Evolutionary conservation across 2,797 vertebrate genomes (phyloP).

Genomic region (Coendou prehensilis): DNA sequence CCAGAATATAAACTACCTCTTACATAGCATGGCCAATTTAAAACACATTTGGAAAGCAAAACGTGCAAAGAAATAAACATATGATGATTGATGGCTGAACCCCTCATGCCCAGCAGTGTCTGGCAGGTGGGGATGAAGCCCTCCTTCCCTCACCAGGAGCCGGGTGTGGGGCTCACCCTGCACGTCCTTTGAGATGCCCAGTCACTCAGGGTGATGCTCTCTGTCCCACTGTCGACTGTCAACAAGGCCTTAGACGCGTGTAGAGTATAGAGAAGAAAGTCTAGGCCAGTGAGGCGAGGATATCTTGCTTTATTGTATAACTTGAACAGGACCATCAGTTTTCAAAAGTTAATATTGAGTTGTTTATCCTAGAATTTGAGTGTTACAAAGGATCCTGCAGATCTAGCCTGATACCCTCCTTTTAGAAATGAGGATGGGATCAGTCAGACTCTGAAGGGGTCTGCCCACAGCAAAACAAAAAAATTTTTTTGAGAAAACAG

Average conservation of each 20-base stretch:
- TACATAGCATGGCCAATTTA: background rate
- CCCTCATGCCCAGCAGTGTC: background rate
- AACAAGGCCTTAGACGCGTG: background rate
- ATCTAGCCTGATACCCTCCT: background rate
- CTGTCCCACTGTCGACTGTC: background rate
- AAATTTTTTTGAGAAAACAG: background rate
- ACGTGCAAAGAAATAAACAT: background rate
- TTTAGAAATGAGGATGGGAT: constrained; percentile 3
- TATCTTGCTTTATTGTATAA: background rate
- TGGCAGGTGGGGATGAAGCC: background rate
- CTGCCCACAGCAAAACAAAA: background rate
- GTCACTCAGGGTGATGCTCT: background rate
- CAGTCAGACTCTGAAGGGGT: background rate
- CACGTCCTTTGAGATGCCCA: background rate
- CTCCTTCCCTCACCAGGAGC: background rate
- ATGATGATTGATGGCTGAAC: background rate
- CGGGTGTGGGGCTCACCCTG: background rate
- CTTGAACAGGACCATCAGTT: background rate
- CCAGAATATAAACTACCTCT: background rate
- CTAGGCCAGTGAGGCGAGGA: background rate
- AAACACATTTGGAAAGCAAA: constrained; percentile 47
- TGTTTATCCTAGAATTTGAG: background rate
- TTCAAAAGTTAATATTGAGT: background rate
- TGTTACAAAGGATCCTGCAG: background rate
- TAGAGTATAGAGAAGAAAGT: background rate